Percentiles rank a stretch among this genome's conserved stretches.
phyloP scores from a whole-genome alignment of 2,888 invertebrate species.

The Chrysolina haemoptera region DNA sequence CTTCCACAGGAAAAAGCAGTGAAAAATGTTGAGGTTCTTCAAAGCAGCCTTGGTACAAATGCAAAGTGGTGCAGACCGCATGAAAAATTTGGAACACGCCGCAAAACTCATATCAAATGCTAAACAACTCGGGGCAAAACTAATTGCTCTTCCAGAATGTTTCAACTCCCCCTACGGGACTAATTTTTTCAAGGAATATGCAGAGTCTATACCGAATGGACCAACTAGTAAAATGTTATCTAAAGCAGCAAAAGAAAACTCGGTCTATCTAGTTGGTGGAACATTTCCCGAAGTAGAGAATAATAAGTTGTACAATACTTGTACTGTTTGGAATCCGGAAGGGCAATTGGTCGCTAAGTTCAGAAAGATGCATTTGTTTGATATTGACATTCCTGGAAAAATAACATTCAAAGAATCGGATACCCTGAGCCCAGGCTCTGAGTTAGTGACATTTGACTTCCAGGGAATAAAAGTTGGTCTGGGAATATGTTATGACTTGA shows the following conservation, averaged over 20 bases:
- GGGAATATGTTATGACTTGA: constrained; percentile 95
- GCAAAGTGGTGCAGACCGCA: constrained; percentile 82
- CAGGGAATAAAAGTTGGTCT: constrained; percentile 85
- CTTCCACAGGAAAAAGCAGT: neutral
- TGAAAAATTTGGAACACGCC: constrained; percentile 83
- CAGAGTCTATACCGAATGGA: constrained; percentile 87
- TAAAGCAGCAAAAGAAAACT: constrained; percentile 81
- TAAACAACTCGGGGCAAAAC: constrained; percentile 73
- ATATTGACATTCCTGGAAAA: constrained; percentile 94
- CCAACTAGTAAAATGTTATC: constrained; percentile 82
- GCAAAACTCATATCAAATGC: constrained; percentile 81
- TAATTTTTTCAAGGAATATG: constrained; percentile 82
- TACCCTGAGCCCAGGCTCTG: constrained; percentile 82
- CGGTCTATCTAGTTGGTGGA: constrained; percentile 89
- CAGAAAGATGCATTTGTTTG: constrained; percentile 95
- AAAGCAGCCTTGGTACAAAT: constrained; percentile 87
- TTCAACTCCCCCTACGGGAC: constrained; percentile 96
- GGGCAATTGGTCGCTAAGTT: constrained; percentile 87
- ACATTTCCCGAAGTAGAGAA: constrained; percentile 86
- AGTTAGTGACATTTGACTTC: constrained; percentile 81
- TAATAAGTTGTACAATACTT: constrained; percentile 84
- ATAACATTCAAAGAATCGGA: constrained; percentile 96
- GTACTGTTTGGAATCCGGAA: constrained; percentile 85
- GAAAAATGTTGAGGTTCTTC: constrained; percentile 43
- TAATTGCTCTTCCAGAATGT: constrained; percentile 87